Evolutionary conservation across 2,888 invertebrate species (phyloP).

Genomic region (Caenorhabditis sp.): DNA sequence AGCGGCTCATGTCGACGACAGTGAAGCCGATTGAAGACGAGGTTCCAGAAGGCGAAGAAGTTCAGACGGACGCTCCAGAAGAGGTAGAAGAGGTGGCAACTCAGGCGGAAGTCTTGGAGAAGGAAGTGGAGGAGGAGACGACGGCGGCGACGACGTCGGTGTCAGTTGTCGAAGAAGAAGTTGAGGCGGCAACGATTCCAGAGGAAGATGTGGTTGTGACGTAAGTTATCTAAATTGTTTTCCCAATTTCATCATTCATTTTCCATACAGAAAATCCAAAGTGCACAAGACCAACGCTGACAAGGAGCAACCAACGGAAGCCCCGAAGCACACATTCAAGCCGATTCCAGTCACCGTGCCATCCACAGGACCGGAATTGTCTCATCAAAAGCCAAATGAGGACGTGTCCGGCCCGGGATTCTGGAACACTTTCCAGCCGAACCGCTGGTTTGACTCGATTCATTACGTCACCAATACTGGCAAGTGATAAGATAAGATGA

Average conservation of each 20-base stretch:
- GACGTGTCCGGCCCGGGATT: conserved; percentile 70
- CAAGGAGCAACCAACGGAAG: conserved; percentile 35
- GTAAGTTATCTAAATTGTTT: conserved; percentile 19
- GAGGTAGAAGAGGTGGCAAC: conserved; percentile 63
- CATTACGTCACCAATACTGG: conserved; percentile 82
- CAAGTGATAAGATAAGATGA: conserved; percentile 31
- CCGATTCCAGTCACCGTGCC: conserved; percentile 74
- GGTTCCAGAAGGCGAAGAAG: conserved; percentile 47
- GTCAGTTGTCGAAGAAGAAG: conserved; percentile 34
- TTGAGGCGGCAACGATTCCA: conserved; percentile 48
- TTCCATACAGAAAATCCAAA: conserved; percentile 53
- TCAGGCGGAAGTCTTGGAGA: conserved; percentile 38
- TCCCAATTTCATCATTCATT: too few relatives aligned
- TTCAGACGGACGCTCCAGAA: conserved; percentile 58
- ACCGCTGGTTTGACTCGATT: conserved; percentile 81
- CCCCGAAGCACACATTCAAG: conserved; percentile 76
- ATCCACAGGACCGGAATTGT: conserved; percentile 68
- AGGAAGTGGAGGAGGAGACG: conserved; percentile 8
- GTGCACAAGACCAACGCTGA: conserved; percentile 51
- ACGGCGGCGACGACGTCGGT: too few relatives aligned
- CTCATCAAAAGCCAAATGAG: conserved; percentile 72
- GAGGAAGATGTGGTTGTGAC: conserved; percentile 62
- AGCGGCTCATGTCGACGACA: conserved; percentile 75
- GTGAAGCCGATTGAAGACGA: conserved; percentile 64
- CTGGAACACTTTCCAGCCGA: conserved; percentile 82